Conservation (phyloP, 2,113 vertebrate species). For the Uropsilus gracilis region DNA sequence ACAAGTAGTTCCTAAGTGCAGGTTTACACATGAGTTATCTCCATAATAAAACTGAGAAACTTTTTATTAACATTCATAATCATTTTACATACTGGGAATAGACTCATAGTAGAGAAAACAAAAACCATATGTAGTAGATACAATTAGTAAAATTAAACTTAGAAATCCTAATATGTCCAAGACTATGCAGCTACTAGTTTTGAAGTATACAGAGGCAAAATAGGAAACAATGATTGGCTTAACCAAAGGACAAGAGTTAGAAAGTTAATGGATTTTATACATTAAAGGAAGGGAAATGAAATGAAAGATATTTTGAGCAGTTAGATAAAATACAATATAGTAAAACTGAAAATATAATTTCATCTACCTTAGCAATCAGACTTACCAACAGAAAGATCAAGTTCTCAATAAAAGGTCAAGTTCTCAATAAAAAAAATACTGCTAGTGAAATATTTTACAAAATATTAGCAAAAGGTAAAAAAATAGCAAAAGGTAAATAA, state of each 20-base stretch:
- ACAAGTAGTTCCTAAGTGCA: neutral
- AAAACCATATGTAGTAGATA: neutral
- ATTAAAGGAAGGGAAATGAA: neutral
- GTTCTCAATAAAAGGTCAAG: neutral
- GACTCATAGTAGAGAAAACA: neutral
- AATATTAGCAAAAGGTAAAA: neutral
- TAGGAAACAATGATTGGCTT: neutral
- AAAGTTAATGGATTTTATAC: neutral
- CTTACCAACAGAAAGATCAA: neutral
- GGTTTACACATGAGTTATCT: neutral
- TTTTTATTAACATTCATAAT: neutral
- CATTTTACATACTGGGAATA: neutral
- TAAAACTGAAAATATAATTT: neutral
- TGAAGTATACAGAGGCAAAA: neutral
- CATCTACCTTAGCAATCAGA: neutral
- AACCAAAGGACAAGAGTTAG: neutral
- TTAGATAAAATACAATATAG: neutral
- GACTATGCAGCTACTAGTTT: accelerated
- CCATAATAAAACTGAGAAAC: neutral
- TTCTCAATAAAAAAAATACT: neutral
- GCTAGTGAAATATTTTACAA: neutral
- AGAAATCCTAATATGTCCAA: neutral
- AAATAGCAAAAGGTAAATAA: neutral
- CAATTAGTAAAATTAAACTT: neutral
- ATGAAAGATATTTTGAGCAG: neutral